Base-by-base conservation (phyloP, 2,888 invertebrate species). In the Galerucella calmariensis region DNA sequence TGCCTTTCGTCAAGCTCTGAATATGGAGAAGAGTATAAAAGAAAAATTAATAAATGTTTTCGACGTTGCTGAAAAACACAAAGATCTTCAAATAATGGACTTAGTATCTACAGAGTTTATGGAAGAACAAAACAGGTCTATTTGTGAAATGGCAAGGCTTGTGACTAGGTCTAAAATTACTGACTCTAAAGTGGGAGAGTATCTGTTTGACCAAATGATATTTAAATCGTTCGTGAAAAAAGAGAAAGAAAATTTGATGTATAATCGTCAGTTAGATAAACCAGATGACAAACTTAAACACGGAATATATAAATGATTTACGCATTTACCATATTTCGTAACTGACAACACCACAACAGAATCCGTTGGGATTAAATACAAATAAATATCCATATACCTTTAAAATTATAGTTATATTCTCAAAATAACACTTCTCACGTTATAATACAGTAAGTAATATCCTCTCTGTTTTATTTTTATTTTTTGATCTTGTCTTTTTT, bases 41-140 rank as follows among this genome's bases (percentile, higher is more conserved):
- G 84, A 86, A 72, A 88, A 88, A 80, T 81, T 90, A 48, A 83
- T 86, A 48, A 80, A 82, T 2, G 81, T 89, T 1, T 87, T 88
- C 77, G 78, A 79, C 6, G 78, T 88, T 9, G 89, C 90, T 46
- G 87, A 87, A 75, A 86, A 87, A 66, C 85, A 89, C 77, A 83
- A 85, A 16, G 91, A 91, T 83, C 82, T 88, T 59, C 88, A 89
- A 75, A 84, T 90, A 11, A 86, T 87, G 78, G 90, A 91, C 82
- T 89, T 90, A 77, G 86, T 92, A 74, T 87, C 89, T 48, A 87
- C 87, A 0, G 86, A 89, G 51, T 91, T 89, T 82, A 86, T 92
- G 79, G 86, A 87, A 66, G 90, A 91, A 78, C 92, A 92, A 80
- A 85, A 86, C 75, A 79, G 81, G 72, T 84, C 86, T 16, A 86